Percentiles rank a stretch among this genome's conserved stretches.
These are phyloP conservation scores for Aeoliscus strigatus DNA, from an alignment of 2,797 vertebrate genomes.

Conservation along the genomic window DNA sequence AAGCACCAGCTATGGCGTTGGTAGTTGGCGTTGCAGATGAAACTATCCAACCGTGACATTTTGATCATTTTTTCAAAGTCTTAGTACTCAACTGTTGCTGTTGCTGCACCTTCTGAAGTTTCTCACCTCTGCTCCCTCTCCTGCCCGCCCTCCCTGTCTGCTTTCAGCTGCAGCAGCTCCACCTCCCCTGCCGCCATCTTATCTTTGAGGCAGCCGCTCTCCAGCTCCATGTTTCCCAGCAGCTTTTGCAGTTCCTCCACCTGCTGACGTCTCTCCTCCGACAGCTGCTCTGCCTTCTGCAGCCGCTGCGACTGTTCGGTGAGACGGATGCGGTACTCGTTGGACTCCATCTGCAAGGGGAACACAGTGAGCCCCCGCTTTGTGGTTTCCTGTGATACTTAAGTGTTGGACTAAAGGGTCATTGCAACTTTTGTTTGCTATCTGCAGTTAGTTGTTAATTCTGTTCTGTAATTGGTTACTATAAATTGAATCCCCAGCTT, in stretches of 20 bases:
- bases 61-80: too few species aligned
- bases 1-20: too few species aligned
- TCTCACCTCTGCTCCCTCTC: constrained; percentile 77
- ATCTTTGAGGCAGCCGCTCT: constrained; percentile 73
- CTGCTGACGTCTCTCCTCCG: constrained; percentile 57
- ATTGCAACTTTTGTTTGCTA: not conserved
- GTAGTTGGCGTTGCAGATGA: too few species aligned
- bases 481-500: too few species aligned
- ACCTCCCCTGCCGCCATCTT: constrained; percentile 75
- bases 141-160: constrained; percentile 43
- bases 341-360: constrained; percentile 57
- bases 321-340: constrained; percentile 58
- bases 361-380: constrained; percentile 1
- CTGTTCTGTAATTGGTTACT: too few species aligned
- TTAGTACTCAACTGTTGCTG: too few species aligned
- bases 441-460: too few species aligned
- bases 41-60: too few species aligned
- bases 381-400: not conserved
- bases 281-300: constrained; percentile 56
- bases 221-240: constrained; percentile 76
- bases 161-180: constrained; percentile 74
- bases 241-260: constrained; percentile 80
- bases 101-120: too few species aligned
- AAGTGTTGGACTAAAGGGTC: not conserved
- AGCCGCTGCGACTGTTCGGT: constrained; percentile 66